These are phyloP conservation scores for Orestias chungarensis DNA, from an alignment of 2,797 vertebrate genomes.

Conservation along the genomic window DNA sequence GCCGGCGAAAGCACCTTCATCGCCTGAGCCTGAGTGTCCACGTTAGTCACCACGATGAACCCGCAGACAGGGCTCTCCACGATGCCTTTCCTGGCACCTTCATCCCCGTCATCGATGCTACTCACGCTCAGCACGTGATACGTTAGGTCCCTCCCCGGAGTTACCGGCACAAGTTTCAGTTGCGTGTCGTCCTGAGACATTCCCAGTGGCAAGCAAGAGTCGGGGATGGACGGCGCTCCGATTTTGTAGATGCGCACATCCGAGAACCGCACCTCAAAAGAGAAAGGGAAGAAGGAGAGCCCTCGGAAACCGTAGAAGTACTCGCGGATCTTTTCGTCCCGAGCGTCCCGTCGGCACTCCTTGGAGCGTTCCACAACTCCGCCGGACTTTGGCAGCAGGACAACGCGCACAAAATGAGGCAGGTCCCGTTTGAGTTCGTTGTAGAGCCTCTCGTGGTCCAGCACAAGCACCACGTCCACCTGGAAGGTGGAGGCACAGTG, in stretches of 20 bases:
- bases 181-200: constrained; percentile 99
- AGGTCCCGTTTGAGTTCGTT: constrained; percentile 96
- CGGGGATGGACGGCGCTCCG: constrained; percentile 94
- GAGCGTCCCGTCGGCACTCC: constrained; percentile 91
- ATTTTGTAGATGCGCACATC: constrained; percentile 99
- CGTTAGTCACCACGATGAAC: constrained; percentile 94
- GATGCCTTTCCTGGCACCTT: constrained; percentile 72
- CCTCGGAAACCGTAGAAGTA: constrained; percentile 98
- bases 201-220: constrained; percentile 94
- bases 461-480: constrained; percentile 95
- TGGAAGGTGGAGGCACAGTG: constrained; percentile 97
- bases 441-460: constrained; percentile 97
- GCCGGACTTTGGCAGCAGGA: constrained; percentile 94
- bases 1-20: constrained; percentile 95
- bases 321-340: constrained; percentile 94
- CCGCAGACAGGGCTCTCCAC: constrained; percentile 87
- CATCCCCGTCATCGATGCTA: constrained; percentile 80
- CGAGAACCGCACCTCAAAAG: constrained; percentile 94
- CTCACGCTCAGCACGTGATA: constrained; percentile 97
- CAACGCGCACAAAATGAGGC: constrained; percentile 94
- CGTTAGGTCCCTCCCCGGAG: constrained; percentile 93
- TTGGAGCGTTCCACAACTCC: constrained; percentile 95
- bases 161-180: constrained; percentile 95
- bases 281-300: constrained; percentile 92
- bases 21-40: constrained; percentile 92